Evolutionary conservation across 2,113 vertebrate genomes (phyloP), one percentile per base, ranked within the genome.

Genomic region (Daboia siamensis): DNA sequence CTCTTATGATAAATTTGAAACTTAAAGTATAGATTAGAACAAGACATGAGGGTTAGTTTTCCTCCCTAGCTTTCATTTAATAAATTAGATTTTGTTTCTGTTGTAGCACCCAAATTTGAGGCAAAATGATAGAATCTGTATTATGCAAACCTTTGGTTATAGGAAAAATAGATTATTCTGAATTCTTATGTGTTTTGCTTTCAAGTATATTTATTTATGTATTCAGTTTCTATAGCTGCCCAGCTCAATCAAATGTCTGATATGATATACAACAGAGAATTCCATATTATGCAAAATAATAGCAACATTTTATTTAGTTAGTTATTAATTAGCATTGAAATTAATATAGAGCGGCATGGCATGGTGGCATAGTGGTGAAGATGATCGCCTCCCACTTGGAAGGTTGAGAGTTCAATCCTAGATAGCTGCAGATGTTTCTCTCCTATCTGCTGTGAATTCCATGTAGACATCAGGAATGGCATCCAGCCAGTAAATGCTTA

Each of bases 41-140:
- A 0, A 95, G 91, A 88, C 88, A 86, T 95, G 94, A 96, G 93
- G 89, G 95, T 2, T 88, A 88, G 29, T n/a, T 69, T 69, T 69
- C 26, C 29, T n/a, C 12, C 29, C 29, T 29, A n/a, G 94, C 88
- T 94, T 97, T 96, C 94, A 94, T 96, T 96, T 96, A 94, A 96
- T 96, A 91, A 94, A 46, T 91, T 96, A 88, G 85, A 93, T 93
- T 96, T 91, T 94, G 88, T 96, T 95, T 93, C 96, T 96, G 94
- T 69, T 69, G 29, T n/a, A 15, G 29, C 29, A 69, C 61, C 59
- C 11, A 11, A 69, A 69, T 69, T n/a, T 69, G 29, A 11, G 29
- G 29, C 12, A n/a, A 33, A 69, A 69, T 5, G 4, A n/a, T 69
- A 15, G 3, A 13, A 69, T 69, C 33, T 84, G 1, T 84, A 84